Base-by-base conservation (phyloP, 2,888 invertebrate species). In the Eupithecia insigniata region DNA sequence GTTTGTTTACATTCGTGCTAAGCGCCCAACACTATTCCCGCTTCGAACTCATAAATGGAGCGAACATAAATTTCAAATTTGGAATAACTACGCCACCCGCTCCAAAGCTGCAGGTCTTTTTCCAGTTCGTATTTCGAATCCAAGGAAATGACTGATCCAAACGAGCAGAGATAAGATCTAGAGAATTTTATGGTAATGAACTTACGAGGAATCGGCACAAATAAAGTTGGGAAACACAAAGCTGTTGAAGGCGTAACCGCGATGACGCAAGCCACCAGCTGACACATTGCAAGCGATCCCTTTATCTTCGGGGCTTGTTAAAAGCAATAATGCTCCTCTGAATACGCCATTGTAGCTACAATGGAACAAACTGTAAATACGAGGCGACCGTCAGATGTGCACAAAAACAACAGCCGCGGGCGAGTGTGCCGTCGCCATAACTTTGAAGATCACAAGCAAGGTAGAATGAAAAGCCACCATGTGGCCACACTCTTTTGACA, bases 281-380 rank as follows among this genome's bases (percentile, higher is more conserved):
- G 82, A 82, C 85, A 85, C 83, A 85, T 83, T 84, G 84, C 83
- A 82, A 82, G 81, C 85, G 83, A 76, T 79, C 80, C 75, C 75
- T 79, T 77, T 77, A 76, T 78, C 77, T 79, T 77, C 71, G 70
- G 77, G 73, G 77, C 82, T 84, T 80, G 82, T 82, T 83, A 81
- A 78, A 79, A 80, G 82, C 82, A 81, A 83, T 80, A 80, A 81
- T 79, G 80, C 74, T 73, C 69, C 74, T 77, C 71, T 78, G 76
- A 79, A 82, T 81, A 73, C 65, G 67, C 78, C 74, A 79, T 80
- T 81, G 78, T 78, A 69, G 66, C 76, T 73, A 81, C 80, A 82
- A 83, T 81, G 78, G 79, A 43, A 66, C 66, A 65, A 70, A 73
- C 71, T 69, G 68, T 75, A 71, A 80, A 81, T 77, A 79, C 75